Conservation (phyloP, 1,140 invertebrate species). For the Druon quercuslanigerum region DNA sequence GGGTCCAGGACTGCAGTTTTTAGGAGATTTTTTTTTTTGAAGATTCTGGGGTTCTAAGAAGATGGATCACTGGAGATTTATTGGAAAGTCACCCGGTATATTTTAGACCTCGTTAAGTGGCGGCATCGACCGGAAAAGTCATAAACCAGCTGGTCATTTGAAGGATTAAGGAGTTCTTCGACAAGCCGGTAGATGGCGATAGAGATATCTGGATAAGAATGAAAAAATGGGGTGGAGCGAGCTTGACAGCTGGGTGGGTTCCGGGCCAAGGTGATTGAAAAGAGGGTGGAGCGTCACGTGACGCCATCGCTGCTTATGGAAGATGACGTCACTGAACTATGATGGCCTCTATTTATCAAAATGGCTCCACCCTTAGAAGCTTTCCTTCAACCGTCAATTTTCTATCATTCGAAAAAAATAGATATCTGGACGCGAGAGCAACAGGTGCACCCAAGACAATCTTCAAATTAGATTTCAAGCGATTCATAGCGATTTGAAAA, state of each 20-base stretch:
- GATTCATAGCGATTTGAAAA: no score
- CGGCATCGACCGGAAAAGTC: conserved; percentile 63
- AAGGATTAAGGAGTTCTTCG: conserved; percentile 60
- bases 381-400: conserved; percentile 56
- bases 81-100: conserved; percentile 40
- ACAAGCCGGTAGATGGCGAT: conserved; percentile 70
- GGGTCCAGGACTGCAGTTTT: no score
- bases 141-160: conserved; percentile 56
- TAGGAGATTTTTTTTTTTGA: no score
- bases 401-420: no score
- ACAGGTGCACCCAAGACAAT: no score
- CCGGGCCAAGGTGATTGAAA: conserved; percentile 76
- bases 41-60: no score
- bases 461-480: no score
- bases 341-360: conserved; percentile 74
- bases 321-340: conserved; percentile 72
- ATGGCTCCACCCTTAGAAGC: conserved; percentile 65
- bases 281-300: conserved; percentile 77
- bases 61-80: not conserved
- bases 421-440: no score
- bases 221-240: conserved; percentile 75
- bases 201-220: conserved; percentile 67
- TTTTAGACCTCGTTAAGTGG: conserved; percentile 52
- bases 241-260: conserved; percentile 76
- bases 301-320: conserved; percentile 74